Evolutionary conservation across 2,888 invertebrate species (phyloP), one percentile per base, ranked within the genome.

Genomic region (Dicyrtomina minuta): DNA sequence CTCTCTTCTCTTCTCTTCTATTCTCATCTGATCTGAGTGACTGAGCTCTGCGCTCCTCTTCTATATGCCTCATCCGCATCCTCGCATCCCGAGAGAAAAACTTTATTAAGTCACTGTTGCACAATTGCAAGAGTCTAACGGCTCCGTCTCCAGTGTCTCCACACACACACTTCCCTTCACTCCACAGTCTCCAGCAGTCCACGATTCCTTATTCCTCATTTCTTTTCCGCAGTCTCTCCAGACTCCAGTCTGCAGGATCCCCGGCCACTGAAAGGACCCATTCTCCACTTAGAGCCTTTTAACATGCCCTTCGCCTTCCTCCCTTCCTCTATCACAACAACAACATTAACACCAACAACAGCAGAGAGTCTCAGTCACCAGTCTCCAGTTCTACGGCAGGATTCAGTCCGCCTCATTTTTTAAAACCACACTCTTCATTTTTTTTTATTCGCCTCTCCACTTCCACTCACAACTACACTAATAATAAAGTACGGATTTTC

Each of bases 241-340:
- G n/a, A 41, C 51, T 39, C 20, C 68, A 68, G 60, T 60, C 44
- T 46, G 17, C 68, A 43, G 51, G 26, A 60, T 68, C 58, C 43
- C 58, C 43, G 58, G 58, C 58, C 66, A 58, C 39, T 53, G 66
- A 53, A 43, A 51, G 49, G 46, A 66, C 56, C 66, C 33, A 53
- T 59, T 58, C 43, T 46, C 33, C 27, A 58, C 15, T n/a, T 13
- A 44, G 2, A 1, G 58, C 27, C 33, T 39, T 39, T 58, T 58
- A 58, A 58, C 46, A 59, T 58, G 67, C 46, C 58, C 56, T 66
- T 66, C 51, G 51, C 53, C 66, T 26, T n/a, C n/a, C n/a, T 46
- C 51, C 59, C 67, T 59, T 67, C 51, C 67, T 67, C 67, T 67
- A 49, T n/a, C 67, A 49, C 67, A 67, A 67, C 51, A 60, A 49